A percentile compares a stretch with the other conserved stretches of the same genome.
phyloP scores from a whole-genome alignment of 2,113 vertebrate genomes.

The Odobenus rosmarus region DNA sequence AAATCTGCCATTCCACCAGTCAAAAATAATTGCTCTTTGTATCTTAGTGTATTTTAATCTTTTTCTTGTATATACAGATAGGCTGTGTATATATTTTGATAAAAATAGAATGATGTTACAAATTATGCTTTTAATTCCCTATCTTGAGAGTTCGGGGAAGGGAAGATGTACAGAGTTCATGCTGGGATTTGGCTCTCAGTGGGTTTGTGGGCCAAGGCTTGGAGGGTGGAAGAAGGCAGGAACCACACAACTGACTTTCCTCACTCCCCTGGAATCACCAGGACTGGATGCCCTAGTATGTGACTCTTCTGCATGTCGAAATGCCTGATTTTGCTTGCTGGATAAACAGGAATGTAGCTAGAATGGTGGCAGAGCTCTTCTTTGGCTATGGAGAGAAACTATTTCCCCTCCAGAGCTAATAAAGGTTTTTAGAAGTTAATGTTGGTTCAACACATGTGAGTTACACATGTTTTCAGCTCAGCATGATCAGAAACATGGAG shows the following conservation, averaged over 20 bases:
- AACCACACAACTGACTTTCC: neutral
- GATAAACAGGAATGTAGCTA: neutral
- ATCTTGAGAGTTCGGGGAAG: neutral
- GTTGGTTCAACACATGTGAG: neutral
- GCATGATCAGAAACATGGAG: neutral
- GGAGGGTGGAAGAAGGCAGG: neutral
- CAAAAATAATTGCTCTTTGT: neutral
- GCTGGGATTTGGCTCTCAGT: neutral
- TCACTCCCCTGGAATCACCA: neutral
- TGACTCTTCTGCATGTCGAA: neutral
- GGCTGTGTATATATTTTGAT: neutral
- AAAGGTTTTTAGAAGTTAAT: neutral
- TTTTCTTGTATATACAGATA: neutral
- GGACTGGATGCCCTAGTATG: neutral
- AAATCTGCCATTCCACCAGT: neutral
- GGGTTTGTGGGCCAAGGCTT: neutral
- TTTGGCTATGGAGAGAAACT: neutral
- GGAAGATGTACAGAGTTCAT: neutral
- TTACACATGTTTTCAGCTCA: neutral
- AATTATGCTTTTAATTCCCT: neutral
- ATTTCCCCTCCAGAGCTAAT: neutral
- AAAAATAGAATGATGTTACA: neutral
- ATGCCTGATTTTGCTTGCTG: neutral
- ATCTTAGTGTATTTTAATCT: neutral
- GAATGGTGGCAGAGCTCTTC: neutral